phyloP scores from a whole-genome alignment of 1,140 invertebrate species.

The Batillaria attramentaria region DNA sequence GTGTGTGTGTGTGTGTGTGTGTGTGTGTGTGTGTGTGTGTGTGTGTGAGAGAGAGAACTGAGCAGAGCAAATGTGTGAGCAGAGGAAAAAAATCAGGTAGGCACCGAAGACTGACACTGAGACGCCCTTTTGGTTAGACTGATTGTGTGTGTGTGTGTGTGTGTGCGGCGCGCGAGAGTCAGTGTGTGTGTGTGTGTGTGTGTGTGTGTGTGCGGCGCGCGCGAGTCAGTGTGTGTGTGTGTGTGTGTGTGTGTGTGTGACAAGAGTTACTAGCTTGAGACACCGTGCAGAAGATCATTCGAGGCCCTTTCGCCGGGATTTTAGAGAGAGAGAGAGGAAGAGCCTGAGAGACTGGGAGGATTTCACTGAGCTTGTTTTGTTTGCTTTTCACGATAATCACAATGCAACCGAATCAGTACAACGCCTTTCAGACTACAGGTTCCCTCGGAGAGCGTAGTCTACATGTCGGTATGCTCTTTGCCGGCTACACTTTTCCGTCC shows the following conservation, averaged over 20 bases:
- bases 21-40: not conserved
- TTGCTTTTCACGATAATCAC: not conserved
- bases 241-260: constrained; percentile 9
- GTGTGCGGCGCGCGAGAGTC: not conserved
- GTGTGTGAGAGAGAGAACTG: too few relatives aligned
- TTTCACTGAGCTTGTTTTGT: not conserved
- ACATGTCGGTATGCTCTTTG: too few relatives aligned
- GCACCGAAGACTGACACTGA: too few relatives aligned
- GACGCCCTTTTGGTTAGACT: too few relatives aligned
- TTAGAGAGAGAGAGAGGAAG: not conserved
- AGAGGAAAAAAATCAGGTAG: too few relatives aligned
- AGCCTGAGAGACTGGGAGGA: not conserved
- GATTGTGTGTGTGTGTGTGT: not conserved
- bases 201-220: constrained; percentile 15
- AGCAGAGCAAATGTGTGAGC: too few relatives aligned
- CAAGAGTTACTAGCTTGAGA: too few relatives aligned
- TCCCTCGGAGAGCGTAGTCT: too few relatives aligned
- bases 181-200: constrained; percentile 15
- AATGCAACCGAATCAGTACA: not conserved
- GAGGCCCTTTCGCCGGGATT: not conserved
- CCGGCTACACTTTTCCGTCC: too few relatives aligned
- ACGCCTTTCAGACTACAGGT: not conserved
- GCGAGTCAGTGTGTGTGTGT: not conserved
- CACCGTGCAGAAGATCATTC: too few relatives aligned
- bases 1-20: not conserved